Evolutionary conservation across 2,888 invertebrate species (phyloP).

Genomic region (Apocheima hispidaria): DNA sequence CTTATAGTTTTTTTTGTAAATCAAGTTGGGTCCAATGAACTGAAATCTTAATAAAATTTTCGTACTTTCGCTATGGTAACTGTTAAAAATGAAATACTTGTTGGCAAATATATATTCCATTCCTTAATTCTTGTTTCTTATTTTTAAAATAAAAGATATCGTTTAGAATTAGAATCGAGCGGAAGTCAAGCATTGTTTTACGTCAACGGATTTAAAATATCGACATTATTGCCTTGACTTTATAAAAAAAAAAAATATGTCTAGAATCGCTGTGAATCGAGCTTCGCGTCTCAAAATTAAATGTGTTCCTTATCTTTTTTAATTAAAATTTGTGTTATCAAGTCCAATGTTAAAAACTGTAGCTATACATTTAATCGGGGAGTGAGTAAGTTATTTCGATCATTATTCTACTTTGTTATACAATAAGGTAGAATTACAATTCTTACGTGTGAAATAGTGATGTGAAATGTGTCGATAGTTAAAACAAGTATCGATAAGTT

Average conservation of each 20-base stretch:
- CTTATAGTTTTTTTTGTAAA: neutral
- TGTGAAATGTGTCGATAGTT: constrained; percentile 30
- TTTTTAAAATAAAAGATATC: neutral
- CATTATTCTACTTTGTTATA: neutral
- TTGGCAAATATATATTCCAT: neutral
- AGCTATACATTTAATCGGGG: neutral
- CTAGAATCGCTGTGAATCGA: constrained; percentile 27
- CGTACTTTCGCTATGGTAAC: constrained; percentile 19
- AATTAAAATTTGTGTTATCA: constrained; percentile 10
- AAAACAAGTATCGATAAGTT: neutral
- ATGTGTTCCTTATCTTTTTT: constrained; percentile 25
- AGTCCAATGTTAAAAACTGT: constrained; percentile 3
- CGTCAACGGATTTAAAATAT: constrained; percentile 30
- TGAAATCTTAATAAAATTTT: constrained; percentile 3
- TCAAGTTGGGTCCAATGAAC: constrained; percentile 32
- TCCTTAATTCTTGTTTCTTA: neutral
- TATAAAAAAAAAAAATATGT: too few species aligned
- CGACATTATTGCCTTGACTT: constrained; percentile 23
- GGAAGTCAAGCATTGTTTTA: constrained; percentile 22
- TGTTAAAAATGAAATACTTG: neutral
- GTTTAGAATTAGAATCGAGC: neutral
- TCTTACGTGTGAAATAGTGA: constrained; percentile 14
- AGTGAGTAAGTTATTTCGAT: too few species aligned
- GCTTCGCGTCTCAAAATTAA: constrained; percentile 25
- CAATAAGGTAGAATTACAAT: neutral